phyloP scores from a whole-genome alignment of 2,888 invertebrate genomes.

The Cataglyphis altisquamis region DNA sequence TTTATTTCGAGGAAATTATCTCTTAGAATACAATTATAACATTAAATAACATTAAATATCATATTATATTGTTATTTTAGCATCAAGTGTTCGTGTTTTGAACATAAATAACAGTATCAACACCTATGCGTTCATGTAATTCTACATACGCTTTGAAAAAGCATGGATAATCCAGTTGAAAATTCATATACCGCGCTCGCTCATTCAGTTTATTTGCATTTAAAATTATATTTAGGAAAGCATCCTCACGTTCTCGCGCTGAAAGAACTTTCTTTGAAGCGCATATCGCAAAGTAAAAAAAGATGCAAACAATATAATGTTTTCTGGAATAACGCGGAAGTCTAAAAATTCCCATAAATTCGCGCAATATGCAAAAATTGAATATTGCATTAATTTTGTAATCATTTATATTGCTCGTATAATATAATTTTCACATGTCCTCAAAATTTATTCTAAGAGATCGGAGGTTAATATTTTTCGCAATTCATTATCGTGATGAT shows the following conservation, averaged over 20 bases:
- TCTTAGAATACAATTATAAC: neutral
- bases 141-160: conserved; percentile 1
- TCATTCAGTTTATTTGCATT: conserved; percentile 44
- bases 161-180: conserved; percentile 29
- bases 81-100: neutral
- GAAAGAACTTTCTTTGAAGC: conserved; percentile 7
- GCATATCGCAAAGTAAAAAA: neutral
- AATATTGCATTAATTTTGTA: conserved; percentile 2
- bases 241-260: neutral
- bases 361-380: neutral
- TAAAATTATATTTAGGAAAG: conserved; percentile 49
- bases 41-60: neutral
- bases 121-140: neutral
- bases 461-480: neutral
- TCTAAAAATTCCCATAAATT: neutral
- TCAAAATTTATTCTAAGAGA: neutral
- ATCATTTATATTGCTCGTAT: neutral
- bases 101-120: neutral
- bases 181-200: conserved; percentile 35
- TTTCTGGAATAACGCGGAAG: neutral
- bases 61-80: neutral
- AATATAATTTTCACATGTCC: neutral
- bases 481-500: conserved; percentile 17
- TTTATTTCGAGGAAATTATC: neutral
- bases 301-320: neutral